Conservation (phyloP, 2,888 invertebrate genomes). For the Pyrrhia umbra region DNA sequence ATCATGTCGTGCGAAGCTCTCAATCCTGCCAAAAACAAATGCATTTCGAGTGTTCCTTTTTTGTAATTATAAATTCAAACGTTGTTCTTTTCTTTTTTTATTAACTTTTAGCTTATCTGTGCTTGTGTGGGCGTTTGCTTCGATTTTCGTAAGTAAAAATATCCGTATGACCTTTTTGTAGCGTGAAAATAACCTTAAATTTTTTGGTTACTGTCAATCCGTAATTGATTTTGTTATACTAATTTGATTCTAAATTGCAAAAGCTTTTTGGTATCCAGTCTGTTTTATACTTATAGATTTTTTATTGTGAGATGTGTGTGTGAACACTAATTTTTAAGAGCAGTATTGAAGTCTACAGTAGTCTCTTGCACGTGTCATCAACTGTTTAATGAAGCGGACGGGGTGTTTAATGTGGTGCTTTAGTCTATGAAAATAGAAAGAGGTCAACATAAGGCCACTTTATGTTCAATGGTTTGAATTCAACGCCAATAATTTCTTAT, state of each 20-base stretch:
- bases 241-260: slow-evolving; percentile 49
- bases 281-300: slow-evolving; percentile 31
- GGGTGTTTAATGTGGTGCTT: slow-evolving; percentile 19
- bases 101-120: slow-evolving; percentile 41
- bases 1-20: slow-evolving; percentile 65
- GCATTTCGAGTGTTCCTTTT: slow-evolving; percentile 60
- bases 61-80: slow-evolving; percentile 37
- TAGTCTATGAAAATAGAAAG: slow-evolving; percentile 31
- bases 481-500: not conserved
- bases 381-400: slow-evolving; percentile 27
- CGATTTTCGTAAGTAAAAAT: slow-evolving; percentile 57
- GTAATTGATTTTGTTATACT: slow-evolving; percentile 61
- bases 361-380: slow-evolving; percentile 41
- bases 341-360: not conserved
- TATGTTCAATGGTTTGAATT: not conserved
- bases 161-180: slow-evolving; percentile 35
- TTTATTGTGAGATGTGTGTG: slow-evolving; percentile 25
- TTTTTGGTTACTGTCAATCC: slow-evolving; percentile 50
- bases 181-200: slow-evolving; percentile 59
- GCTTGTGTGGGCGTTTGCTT: slow-evolving; percentile 40
- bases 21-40: slow-evolving; percentile 77
- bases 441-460: not conserved
- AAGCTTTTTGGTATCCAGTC: slow-evolving; percentile 32
- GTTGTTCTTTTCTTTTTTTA: slow-evolving; percentile 42
- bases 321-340: slow-evolving; percentile 18